phyloP scores from a whole-genome alignment of 2,888 invertebrate genomes.

The Phengaris alcon region DNA sequence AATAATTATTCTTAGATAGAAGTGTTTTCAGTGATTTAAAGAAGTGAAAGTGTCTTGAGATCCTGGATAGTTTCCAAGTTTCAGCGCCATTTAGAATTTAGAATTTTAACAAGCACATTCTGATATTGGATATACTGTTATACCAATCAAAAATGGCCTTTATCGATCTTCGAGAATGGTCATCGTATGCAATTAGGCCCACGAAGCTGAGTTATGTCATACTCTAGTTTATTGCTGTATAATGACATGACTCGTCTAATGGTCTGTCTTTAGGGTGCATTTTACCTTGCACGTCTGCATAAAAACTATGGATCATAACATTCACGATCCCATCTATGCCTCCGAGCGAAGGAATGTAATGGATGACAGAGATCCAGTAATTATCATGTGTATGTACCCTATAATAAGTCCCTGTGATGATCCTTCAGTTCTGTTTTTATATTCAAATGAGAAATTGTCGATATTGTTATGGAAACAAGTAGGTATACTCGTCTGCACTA shows the following conservation, averaged over 20 bases:
- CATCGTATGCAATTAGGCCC: conserved; percentile 14
- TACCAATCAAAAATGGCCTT: neutral
- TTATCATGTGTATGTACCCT: conserved; percentile 31
- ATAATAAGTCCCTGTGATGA: neutral
- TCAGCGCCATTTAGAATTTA: neutral
- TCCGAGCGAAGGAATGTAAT: conserved; percentile 36
- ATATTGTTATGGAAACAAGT: neutral
- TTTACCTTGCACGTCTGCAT: conserved; percentile 22
- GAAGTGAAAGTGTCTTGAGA: neutral
- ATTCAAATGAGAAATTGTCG: neutral
- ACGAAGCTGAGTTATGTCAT: conserved; percentile 19
- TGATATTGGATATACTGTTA: neutral
- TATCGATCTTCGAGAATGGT: conserved; percentile 15
- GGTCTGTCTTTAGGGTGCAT: conserved; percentile 1
- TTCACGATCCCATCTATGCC: conserved; percentile 36
- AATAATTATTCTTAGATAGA: neutral
- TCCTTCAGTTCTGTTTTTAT: conserved; percentile 4
- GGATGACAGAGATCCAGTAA: conserved; percentile 41
- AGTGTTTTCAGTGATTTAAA: neutral
- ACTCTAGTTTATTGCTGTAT: conserved; percentile 23
- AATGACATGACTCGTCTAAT: conserved; percentile 24
- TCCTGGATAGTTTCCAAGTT: neutral
- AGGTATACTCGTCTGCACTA: no score
- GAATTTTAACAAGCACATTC: conserved; percentile 6
- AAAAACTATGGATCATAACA: conserved; percentile 37